Percentiles rank a stretch among this genome's conserved stretches.
phyloP scores from a whole-genome alignment of 2,797 vertebrate genomes.

The Hephaestus fuliginosus region DNA sequence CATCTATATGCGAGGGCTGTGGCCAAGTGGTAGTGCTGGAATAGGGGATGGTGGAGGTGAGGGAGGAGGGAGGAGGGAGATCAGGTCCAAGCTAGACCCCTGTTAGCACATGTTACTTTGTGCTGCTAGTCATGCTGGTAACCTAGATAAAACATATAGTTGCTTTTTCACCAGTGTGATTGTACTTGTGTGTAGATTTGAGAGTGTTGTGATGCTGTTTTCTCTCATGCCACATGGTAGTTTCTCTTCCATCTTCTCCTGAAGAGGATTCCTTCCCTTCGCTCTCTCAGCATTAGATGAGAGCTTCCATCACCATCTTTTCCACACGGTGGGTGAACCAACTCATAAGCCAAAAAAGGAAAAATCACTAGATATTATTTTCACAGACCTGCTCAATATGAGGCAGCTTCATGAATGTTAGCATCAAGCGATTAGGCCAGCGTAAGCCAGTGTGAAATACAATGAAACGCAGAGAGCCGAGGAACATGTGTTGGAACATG shows the following conservation, averaged over 20 bases:
- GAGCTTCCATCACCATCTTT: slow-evolving; percentile 46
- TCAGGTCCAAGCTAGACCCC: slow-evolving; percentile 41
- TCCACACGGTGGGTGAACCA: slow-evolving; percentile 50
- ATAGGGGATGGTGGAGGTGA: slow-evolving; percentile 27
- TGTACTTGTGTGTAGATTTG: slow-evolving; percentile 5
- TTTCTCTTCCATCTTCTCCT: slow-evolving; percentile 17
- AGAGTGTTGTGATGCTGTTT: slow-evolving; percentile 5
- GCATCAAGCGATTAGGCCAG: slow-evolving; percentile 50
- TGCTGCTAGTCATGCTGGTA: slow-evolving; percentile 32
- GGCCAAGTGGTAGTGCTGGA: slow-evolving; percentile 56
- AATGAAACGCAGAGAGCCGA: slow-evolving; percentile 62
- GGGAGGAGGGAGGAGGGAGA: slow-evolving; percentile 16
- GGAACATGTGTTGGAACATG: slow-evolving; percentile 75
- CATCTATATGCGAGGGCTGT: slow-evolving; percentile 73
- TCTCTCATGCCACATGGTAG: slow-evolving; percentile 21
- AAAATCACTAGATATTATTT: slow-evolving; percentile 68
- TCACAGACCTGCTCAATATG: slow-evolving; percentile 60
- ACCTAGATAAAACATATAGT: not conserved
- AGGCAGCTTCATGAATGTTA: slow-evolving; percentile 70
- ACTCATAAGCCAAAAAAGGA: slow-evolving; percentile 50
- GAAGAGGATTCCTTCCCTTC: slow-evolving; percentile 43
- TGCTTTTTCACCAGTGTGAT: not conserved
- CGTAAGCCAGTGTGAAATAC: slow-evolving; percentile 81
- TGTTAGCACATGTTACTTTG: slow-evolving; percentile 57
- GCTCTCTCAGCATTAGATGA: slow-evolving; percentile 31